Base-by-base conservation (phyloP, 2,797 vertebrate genomes). In the Takifugu rubripes region DNA sequence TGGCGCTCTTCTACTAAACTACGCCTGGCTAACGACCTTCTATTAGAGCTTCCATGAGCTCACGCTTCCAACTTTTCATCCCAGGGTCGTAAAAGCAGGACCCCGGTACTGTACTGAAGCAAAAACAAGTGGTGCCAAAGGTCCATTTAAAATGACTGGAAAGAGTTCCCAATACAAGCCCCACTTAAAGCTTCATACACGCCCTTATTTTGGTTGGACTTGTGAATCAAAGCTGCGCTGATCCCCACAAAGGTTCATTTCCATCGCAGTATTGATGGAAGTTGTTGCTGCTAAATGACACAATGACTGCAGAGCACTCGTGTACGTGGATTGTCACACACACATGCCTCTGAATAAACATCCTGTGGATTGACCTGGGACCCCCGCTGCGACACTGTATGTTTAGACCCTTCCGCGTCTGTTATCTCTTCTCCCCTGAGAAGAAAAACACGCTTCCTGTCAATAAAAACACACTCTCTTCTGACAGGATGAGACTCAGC, bases 281-380 rank as follows among this genome's bases (percentile, higher is more conserved):
- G 51, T 44, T 26, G 6, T 58, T 49, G 12, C 59, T 54, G 48
- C 62, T 44, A 60, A 72, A 48, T 46, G 65, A 61, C 49, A 54
- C 49, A 51, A 44, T 52, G 29, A 16, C 25, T 57, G 25, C 49
- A 69, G 64, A 21, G 21, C 21, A 25, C 15, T 25, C 11, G 8
- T 25, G 45, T 33, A 0, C 33, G 15, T 21, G 43, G 36, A 16
- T 21, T 52, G 52, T 40, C 36, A 42, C 21, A 16, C 52, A 59
- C 50, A 50, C 55, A 59, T 24, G 25, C 66, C 75, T 81, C 73
- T 87, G 75, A 76, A 79, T 79, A 90, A 91, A 91, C 90, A 91
- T 89, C 84, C 82, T 85, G 80, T 82, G 61, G 56, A 49, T 29
- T 16, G 43, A 63, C 73, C 74, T 53, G 50, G 29, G 43, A 24